phyloP scores from a whole-genome alignment of 2,888 invertebrate species.

The Caenorhabditis japonica region DNA sequence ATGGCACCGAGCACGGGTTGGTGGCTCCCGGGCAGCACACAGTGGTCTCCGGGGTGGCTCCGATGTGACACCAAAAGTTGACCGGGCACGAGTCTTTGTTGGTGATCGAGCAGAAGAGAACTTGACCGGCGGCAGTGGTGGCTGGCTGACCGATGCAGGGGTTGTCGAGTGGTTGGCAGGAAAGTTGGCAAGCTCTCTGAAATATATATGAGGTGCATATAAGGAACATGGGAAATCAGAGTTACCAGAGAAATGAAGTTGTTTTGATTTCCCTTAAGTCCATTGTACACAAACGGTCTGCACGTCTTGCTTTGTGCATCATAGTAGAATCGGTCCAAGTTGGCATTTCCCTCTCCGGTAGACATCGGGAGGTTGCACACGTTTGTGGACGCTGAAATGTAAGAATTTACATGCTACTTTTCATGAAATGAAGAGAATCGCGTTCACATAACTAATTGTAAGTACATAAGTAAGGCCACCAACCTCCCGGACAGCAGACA shows the following conservation, averaged over 20 bases:
- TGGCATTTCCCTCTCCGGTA: conserved; percentile 75
- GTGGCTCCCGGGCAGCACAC: conserved; percentile 77
- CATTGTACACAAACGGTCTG: conserved; percentile 73
- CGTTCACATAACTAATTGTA: too few species aligned
- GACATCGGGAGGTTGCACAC: conserved; percentile 76
- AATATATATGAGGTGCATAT: conserved; percentile 3
- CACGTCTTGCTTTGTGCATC: conserved; percentile 71
- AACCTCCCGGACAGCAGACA: conserved; percentile 75
- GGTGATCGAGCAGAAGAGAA: conserved; percentile 75
- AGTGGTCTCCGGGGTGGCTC: conserved; percentile 73
- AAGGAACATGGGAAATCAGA: too few species aligned
- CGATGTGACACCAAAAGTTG: conserved; percentile 76
- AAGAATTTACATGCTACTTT: too few species aligned
- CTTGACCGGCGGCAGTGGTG: conserved; percentile 73
- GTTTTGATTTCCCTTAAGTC: conserved; percentile 77
- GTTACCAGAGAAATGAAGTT: conserved; percentile 72
- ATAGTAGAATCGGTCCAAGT: conserved; percentile 74
- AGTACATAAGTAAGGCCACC: too few species aligned
- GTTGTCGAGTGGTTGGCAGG: conserved; percentile 76
- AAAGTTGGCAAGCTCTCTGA: conserved; percentile 74
- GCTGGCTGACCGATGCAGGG: conserved; percentile 77
- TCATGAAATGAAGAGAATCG: too few species aligned
- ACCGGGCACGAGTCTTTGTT: conserved; percentile 75
- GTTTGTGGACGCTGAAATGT: conserved; percentile 67
- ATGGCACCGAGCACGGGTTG: conserved; percentile 77